These are phyloP conservation scores for Sprattus sprattus DNA, from an alignment of 2,113 vertebrate species.

Conservation along the genomic window DNA sequence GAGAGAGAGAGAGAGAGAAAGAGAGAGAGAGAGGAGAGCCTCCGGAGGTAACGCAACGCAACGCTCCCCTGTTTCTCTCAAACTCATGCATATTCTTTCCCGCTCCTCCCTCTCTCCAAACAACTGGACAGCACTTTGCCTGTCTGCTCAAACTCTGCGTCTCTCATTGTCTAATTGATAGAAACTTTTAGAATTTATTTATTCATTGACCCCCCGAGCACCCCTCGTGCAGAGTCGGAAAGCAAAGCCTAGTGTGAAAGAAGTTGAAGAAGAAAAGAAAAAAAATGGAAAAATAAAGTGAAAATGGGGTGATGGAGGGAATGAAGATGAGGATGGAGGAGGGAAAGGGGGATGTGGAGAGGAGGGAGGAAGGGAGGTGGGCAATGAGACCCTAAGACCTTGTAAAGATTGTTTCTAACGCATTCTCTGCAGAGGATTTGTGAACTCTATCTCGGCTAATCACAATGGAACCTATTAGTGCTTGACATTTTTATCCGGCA, in stretches of 20 bases:
- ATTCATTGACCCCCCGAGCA: constrained; percentile 60
- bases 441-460: constrained; percentile 70
- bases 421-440: constrained; percentile 70
- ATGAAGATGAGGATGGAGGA: background rate
- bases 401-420: constrained; percentile 73
- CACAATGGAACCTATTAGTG: constrained; percentile 80
- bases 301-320: background rate
- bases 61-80: background rate
- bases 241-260: background rate
- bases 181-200: constrained; percentile 68
- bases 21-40: constrained; percentile 52
- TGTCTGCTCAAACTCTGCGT: constrained; percentile 39
- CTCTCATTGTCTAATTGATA: constrained; percentile 67
- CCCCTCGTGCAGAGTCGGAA: constrained; percentile 18
- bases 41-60: constrained; percentile 52
- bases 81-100: constrained; percentile 63
- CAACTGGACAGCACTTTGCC: constrained; percentile 29
- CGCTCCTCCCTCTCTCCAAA: background rate
- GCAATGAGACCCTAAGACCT: constrained; percentile 65
- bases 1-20: constrained; percentile 49
- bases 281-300: constrained; percentile 22
- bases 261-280: constrained; percentile 22
- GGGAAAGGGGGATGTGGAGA: background rate
- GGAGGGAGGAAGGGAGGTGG: constrained; percentile 34
- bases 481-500: constrained; percentile 77